These are phyloP conservation scores for Apamea anceps DNA, from an alignment of 2,888 invertebrate genomes.

Conservation along the genomic window DNA sequence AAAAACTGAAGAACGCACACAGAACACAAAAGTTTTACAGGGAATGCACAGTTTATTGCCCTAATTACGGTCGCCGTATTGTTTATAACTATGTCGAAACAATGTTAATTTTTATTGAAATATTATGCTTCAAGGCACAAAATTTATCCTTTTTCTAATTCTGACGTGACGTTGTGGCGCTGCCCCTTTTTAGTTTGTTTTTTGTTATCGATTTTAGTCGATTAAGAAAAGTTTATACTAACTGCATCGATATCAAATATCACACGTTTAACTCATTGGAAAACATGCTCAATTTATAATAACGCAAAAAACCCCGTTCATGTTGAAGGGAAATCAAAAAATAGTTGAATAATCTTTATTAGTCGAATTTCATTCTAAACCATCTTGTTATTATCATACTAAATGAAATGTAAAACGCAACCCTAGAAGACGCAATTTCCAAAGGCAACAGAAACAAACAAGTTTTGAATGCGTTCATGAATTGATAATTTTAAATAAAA, in stretches of 20 bases:
- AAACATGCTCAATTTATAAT: neutral
- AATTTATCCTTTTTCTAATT: conserved; percentile 73
- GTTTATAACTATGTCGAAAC: conserved; percentile 62
- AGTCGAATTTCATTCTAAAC: neutral
- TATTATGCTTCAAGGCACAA: conserved; percentile 74
- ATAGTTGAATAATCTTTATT: neutral
- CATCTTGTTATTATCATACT: neutral
- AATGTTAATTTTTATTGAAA: conserved; percentile 67
- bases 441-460: conserved; percentile 45
- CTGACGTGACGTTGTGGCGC: conserved; percentile 73
- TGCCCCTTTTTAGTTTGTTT: conserved; percentile 34
- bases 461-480: conserved; percentile 37
- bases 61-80: conserved; percentile 58
- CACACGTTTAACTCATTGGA: fast-evolving
- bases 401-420: neutral
- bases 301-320: neutral
- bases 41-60: conserved; percentile 60
- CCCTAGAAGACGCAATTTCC: conserved; percentile 55
- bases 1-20: conserved; percentile 51
- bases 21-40: conserved; percentile 48
- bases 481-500: neutral
- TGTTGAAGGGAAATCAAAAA: neutral
- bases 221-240: neutral
- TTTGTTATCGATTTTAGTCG: conserved; percentile 41
- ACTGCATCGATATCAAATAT: too few species aligned